phyloP scores from a whole-genome alignment of 2,888 invertebrate species.

The Bursaphelenchus okinawaensis region DNA sequence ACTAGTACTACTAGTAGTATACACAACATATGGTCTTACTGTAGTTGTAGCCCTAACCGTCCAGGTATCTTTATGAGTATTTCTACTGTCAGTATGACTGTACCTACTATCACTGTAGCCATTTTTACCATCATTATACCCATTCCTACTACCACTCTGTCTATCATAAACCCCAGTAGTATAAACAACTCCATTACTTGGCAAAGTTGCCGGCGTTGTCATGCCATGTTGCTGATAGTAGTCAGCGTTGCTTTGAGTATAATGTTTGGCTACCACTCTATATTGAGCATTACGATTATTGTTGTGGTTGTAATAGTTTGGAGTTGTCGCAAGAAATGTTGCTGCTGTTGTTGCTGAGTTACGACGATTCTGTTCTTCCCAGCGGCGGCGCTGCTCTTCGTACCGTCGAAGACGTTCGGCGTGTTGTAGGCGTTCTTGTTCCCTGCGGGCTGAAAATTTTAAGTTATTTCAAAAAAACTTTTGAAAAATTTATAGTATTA shows the following conservation, averaged over 20 bases:
- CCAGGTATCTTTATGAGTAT: no score
- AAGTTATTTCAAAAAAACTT: no score
- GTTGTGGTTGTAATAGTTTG: neutral
- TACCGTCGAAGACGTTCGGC: slow-evolving; percentile 1
- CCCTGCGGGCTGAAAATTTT: slow-evolving; percentile 3
- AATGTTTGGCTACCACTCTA: neutral
- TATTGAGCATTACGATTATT: neutral
- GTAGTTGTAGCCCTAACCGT: neutral
- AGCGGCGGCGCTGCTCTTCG: slow-evolving; percentile 12
- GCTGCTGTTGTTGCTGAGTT: neutral
- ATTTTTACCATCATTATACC: no score
- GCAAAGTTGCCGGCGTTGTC: neutral
- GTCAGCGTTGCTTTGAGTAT: neutral
- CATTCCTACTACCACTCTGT: no score
- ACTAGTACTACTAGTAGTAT: slow-evolving; percentile 18
- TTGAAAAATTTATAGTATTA: no score
- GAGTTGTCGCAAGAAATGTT: neutral
- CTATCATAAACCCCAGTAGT: no score
- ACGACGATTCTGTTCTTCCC: neutral
- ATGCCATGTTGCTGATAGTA: neutral
- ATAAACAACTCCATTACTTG: no score
- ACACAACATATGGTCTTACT: neutral
- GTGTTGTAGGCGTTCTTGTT: slow-evolving; percentile 7
- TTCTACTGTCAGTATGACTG: no score
- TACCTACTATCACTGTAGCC: no score